Percentiles rank a stretch among this genome's conserved stretches.
phyloP scores from a whole-genome alignment of 2,113 vertebrate species.

The Apteryx owenii region DNA sequence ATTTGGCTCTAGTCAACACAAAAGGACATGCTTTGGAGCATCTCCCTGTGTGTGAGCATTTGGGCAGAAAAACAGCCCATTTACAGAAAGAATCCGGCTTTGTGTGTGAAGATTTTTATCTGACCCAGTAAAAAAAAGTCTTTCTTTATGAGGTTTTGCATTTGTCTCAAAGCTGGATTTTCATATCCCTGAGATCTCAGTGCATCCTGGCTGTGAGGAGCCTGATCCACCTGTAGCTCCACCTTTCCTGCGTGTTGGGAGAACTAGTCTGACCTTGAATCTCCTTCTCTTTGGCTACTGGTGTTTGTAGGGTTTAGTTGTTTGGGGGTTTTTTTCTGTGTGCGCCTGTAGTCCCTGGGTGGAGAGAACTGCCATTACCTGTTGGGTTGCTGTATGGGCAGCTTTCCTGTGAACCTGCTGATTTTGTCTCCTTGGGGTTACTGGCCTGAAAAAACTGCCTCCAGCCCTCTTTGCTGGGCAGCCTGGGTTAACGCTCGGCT shows the following conservation, averaged over 20 bases:
- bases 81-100: neutral
- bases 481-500: neutral
- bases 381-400: neutral
- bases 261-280: neutral
- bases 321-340: neutral
- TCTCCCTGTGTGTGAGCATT: neutral
- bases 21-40: neutral
- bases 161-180: neutral
- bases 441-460: neutral
- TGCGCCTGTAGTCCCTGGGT: too few species aligned
- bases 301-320: neutral
- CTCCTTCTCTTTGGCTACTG: neutral
- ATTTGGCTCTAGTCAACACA: neutral
- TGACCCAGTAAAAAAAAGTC: neutral
- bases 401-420: neutral
- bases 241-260: neutral
- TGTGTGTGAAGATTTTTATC: too few species aligned
- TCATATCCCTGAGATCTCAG: neutral
- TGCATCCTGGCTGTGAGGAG: neutral
- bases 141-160: too few species aligned
- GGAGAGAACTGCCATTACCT: neutral
- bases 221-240: neutral
- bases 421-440: neutral
- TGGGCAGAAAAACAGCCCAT: neutral
- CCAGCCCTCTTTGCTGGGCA: neutral